Evolutionary conservation across 2,113 vertebrate genomes (phyloP).

Genomic region (Brienomyrus brachyistius): DNA sequence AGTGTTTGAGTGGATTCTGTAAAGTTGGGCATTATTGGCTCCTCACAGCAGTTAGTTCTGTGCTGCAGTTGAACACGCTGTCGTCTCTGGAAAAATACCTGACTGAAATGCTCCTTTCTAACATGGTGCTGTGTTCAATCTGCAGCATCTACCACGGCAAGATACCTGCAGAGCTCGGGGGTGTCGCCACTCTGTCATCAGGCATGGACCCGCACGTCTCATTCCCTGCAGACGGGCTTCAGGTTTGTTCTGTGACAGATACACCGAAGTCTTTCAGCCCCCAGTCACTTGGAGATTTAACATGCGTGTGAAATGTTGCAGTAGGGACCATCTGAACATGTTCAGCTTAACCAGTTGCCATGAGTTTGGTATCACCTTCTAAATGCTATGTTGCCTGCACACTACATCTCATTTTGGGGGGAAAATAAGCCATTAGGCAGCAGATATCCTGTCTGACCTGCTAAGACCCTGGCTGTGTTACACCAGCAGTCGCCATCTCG

Average conservation of each 20-base stretch:
- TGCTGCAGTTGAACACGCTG: not conserved
- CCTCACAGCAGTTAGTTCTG: not conserved
- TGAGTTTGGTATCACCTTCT: not conserved
- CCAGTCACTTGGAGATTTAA: not conserved
- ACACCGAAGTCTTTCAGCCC: not conserved
- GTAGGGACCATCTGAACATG: not conserved
- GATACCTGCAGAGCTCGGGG: constrained; percentile 64
- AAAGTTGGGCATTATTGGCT: not conserved
- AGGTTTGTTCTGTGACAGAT: constrained; percentile 55
- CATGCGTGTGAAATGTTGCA: not conserved
- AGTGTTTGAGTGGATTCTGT: not conserved
- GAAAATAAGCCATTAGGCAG: not conserved
- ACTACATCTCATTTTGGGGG: not conserved
- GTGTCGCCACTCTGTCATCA: constrained; percentile 63
- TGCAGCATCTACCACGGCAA: constrained; percentile 49
- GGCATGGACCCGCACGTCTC: constrained; percentile 64
- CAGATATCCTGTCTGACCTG: not conserved
- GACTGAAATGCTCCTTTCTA: not conserved
- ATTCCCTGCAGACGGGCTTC: constrained; percentile 62
- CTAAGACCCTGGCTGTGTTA: not conserved
- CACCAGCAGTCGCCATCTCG: not conserved
- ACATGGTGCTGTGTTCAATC: not conserved
- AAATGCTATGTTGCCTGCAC: not conserved
- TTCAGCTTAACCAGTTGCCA: not conserved
- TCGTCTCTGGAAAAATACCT: not conserved